Evolutionary conservation across 2,797 vertebrate genomes (phyloP).

Genomic region (Paratrypauchen microcephalus): DNA sequence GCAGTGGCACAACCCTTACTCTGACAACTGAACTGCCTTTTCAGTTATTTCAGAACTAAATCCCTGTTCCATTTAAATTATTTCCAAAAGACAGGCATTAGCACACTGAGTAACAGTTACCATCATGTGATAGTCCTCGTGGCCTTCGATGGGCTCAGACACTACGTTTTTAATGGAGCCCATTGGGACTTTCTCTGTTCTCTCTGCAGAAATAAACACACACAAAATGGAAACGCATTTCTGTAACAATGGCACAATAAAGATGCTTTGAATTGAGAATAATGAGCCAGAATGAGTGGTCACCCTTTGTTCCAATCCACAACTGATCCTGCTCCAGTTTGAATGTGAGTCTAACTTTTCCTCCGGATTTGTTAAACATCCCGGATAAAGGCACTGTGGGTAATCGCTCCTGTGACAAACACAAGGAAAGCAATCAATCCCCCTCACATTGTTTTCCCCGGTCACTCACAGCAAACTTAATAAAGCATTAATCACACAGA

Average conservation of each 20-base stretch:
- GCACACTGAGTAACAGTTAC: slow-evolving; percentile 71
- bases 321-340: slow-evolving; percentile 99
- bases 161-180: slow-evolving; percentile 99
- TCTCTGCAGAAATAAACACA: slow-evolving; percentile 79
- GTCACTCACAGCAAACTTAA: not conserved
- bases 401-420: slow-evolving; percentile 86
- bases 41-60: not conserved
- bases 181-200: slow-evolving; percentile 99
- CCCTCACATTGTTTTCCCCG: not conserved
- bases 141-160: slow-evolving; percentile 96
- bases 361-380: slow-evolving; percentile 99
- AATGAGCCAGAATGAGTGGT: slow-evolving; percentile 35
- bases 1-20: not conserved
- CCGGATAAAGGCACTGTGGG: slow-evolving; percentile 95
- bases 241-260: slow-evolving; percentile 6
- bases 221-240: not conserved
- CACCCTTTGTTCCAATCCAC: slow-evolving; percentile 99
- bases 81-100: not conserved
- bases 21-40: not conserved
- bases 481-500: slow-evolving; percentile 4
- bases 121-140: slow-evolving; percentile 99
- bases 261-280: not conserved
- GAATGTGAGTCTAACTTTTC: slow-evolving; percentile 97
- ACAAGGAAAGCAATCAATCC: slow-evolving; percentile 26
- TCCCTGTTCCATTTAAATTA: not conserved